Conservation (phyloP, 1,140 invertebrate species). For the Amphibalanus amphitrite region DNA sequence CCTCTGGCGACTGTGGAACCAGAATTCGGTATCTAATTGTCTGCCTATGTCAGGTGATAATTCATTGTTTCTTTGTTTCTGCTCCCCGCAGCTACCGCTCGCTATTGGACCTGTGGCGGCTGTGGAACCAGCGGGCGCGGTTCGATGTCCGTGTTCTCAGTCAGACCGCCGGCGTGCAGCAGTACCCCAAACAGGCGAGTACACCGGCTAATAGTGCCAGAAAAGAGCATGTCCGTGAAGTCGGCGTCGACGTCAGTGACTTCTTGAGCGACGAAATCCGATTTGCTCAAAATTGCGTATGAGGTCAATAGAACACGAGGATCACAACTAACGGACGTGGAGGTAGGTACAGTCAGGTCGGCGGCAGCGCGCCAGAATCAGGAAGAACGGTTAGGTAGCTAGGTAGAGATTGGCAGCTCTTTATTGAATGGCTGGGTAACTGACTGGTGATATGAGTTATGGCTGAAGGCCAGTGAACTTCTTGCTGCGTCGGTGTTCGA, state of each 20-base stretch:
- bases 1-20: conserved; percentile 61
- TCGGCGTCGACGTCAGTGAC: too few species aligned
- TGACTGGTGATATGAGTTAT: too few species aligned
- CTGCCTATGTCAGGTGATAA: too few species aligned
- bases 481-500: too few species aligned
- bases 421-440: too few species aligned
- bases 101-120: conserved; percentile 56
- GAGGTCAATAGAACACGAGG: neutral
- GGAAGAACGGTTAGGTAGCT: neutral
- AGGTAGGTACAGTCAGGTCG: neutral
- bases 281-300: too few species aligned
- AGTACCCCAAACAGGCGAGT: neutral
- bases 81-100: conserved; percentile 51
- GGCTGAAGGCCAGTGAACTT: too few species aligned
- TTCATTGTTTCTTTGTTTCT: too few species aligned
- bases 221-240: too few species aligned
- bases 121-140: conserved; percentile 59
- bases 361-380: neutral
- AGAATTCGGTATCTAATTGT: conserved; percentile 59
- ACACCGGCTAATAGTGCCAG: too few species aligned
- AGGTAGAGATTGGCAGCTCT: neutral
- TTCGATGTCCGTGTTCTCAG: conserved; percentile 44
- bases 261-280: too few species aligned
- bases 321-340: neutral
- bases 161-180: neutral